These are phyloP conservation scores for Platycheirus rosarum DNA, from an alignment of 2,888 invertebrate species.

Conservation along the genomic window DNA sequence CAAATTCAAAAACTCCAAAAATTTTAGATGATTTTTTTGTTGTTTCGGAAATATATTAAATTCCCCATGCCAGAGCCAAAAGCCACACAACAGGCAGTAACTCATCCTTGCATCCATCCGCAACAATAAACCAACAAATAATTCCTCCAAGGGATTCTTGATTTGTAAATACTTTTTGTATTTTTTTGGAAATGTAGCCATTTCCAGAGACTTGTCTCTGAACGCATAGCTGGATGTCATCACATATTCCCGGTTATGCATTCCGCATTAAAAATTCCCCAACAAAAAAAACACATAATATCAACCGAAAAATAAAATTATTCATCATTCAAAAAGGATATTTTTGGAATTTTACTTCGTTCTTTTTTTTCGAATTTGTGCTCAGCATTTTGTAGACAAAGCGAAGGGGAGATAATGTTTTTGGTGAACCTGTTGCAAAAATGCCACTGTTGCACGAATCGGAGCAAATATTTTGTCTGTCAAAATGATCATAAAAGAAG, in stretches of 20 bases:
- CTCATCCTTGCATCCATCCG: slow-evolving; percentile 22
- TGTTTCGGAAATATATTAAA: slow-evolving; percentile 27
- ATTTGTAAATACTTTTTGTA: background rate
- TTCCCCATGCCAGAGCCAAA: slow-evolving; percentile 10
- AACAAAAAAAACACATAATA: slow-evolving; percentile 35
- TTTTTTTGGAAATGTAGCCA: slow-evolving; percentile 19
- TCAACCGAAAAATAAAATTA: slow-evolving; percentile 71
- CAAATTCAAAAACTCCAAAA: slow-evolving; percentile 10
- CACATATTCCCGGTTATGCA: slow-evolving; percentile 64
- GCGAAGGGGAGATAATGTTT: slow-evolving; percentile 6
- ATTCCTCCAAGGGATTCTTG: slow-evolving; percentile 26
- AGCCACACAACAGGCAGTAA: slow-evolving; percentile 59
- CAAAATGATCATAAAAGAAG: slow-evolving; percentile 19
- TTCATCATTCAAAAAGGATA: slow-evolving; percentile 72
- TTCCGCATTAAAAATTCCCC: slow-evolving; percentile 63
- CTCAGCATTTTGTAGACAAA: background rate
- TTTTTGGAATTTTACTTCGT: slow-evolving; percentile 60
- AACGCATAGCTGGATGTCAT: slow-evolving; percentile 59
- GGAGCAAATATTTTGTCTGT: slow-evolving; percentile 49
- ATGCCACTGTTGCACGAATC: slow-evolving; percentile 48
- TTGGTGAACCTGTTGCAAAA: slow-evolving; percentile 53
- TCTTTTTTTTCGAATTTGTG: too few relatives aligned
- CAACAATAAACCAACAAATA: slow-evolving; percentile 15
- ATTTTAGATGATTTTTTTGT: slow-evolving; percentile 40
- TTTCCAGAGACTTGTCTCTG: slow-evolving; percentile 25